These are phyloP conservation scores for Drosophila tristis DNA, from an alignment of 1,140 invertebrate species.

Conservation along the genomic window DNA sequence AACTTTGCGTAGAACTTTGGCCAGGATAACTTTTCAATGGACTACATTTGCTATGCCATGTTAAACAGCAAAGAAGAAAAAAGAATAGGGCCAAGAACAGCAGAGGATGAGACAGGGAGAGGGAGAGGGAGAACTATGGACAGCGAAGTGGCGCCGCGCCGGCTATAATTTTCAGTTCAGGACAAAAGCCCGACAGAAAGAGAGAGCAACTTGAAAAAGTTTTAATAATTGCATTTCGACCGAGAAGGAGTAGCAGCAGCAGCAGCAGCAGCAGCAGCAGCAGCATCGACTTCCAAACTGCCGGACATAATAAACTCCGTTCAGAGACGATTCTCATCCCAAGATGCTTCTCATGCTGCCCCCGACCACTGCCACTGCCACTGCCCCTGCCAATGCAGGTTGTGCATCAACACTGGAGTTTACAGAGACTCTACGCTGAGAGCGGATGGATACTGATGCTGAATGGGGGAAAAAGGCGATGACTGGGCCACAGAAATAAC, in stretches of 20 bases:
- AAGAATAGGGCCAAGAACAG: conserved; percentile 19
- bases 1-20: conserved; percentile 18
- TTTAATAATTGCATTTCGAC: conserved; percentile 75
- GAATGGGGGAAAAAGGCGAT: conserved; percentile 27
- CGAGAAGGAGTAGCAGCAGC: conserved; percentile 20
- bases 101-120: conserved; percentile 12
- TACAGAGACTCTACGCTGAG: conserved; percentile 13
- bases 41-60: conserved; percentile 70
- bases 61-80: conserved; percentile 55
- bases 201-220: conserved; percentile 58
- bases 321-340: conserved; percentile 16
- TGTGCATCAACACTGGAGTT: conserved; percentile 50
- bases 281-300: conserved; percentile 40
- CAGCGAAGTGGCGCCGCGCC: conserved; percentile 54
- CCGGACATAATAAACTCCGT: conserved; percentile 68
- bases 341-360: conserved; percentile 3
- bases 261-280: conserved; percentile 1
- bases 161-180: conserved; percentile 57
- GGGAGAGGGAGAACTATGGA: conserved; percentile 40
- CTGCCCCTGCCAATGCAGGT: conserved; percentile 15
- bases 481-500: conserved; percentile 75
- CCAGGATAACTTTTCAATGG: conserved; percentile 47
- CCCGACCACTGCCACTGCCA: not conserved
- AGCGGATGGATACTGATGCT: not conserved
- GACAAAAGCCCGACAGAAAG: conserved; percentile 38